Percentiles rank a stretch among this genome's conserved stretches.
phyloP scores from a whole-genome alignment of 2,113 vertebrate genomes.

The Ancistrus triradiatus region DNA sequence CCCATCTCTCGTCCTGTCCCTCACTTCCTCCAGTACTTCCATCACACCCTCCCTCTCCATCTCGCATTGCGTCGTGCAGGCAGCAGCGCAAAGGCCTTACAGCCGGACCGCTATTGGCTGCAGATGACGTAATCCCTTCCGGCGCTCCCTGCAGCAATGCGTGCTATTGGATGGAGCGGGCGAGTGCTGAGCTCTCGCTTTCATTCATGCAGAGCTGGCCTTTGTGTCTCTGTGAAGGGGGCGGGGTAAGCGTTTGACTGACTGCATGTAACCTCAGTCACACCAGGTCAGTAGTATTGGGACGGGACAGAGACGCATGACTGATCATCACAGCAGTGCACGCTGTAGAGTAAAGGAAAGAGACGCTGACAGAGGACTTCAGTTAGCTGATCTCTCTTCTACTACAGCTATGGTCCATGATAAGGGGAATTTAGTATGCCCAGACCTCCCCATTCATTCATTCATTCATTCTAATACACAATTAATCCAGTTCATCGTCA shows the following conservation, averaged over 20 bases:
- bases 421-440: too few relatives aligned
- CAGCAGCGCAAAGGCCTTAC: conserved; percentile 76
- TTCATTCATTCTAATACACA: too few relatives aligned
- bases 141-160: conserved; percentile 65
- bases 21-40: background rate
- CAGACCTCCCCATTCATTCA: too few relatives aligned
- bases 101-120: conserved; percentile 80
- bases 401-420: too few relatives aligned
- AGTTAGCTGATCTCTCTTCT: too few relatives aligned
- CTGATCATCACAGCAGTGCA: background rate
- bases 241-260: conserved; percentile 14
- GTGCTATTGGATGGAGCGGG: conserved; percentile 76
- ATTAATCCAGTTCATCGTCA: too few relatives aligned
- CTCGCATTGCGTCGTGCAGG: conserved; percentile 24
- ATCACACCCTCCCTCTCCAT: background rate
- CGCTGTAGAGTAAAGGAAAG: background rate
- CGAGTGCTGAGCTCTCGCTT: conserved; percentile 77
- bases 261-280: conserved; percentile 17
- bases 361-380: too few relatives aligned
- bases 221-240: background rate
- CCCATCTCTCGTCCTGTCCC: background rate
- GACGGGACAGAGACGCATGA: background rate
- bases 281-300: background rate
- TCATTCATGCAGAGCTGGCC: conserved; percentile 81
- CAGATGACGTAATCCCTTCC: conserved; percentile 93